Evolutionary conservation across 2,113 vertebrate genomes (phyloP).

Genomic region (Chlamydotis undulata): DNA sequence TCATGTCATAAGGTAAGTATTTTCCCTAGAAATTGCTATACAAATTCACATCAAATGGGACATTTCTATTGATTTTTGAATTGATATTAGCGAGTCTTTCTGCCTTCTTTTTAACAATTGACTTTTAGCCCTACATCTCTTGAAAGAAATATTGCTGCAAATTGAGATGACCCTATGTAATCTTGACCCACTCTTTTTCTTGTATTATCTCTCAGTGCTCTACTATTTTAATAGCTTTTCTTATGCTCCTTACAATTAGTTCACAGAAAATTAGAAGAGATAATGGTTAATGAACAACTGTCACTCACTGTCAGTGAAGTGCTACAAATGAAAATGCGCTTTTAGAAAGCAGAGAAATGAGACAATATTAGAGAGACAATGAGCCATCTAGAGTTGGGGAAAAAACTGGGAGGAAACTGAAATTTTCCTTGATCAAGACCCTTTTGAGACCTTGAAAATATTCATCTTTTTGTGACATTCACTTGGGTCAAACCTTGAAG

Average conservation of each 20-base stretch:
- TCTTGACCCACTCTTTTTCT: neutral
- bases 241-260: constrained; percentile 13
- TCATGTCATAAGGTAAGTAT: constrained; percentile 46
- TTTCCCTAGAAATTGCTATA: constrained; percentile 34
- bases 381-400: fast-evolving
- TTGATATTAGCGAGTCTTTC: constrained; percentile 38
- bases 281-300: constrained; percentile 45
- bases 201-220: neutral
- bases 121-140: constrained; percentile 7
- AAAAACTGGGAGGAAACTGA: neutral
- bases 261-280: constrained; percentile 50
- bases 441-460: neutral
- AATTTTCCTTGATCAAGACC: neutral
- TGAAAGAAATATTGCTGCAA: constrained; percentile 22
- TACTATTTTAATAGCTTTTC: neutral
- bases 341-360: constrained; percentile 14
- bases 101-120: constrained; percentile 43
- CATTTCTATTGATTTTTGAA: constrained; percentile 60
- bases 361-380: neutral
- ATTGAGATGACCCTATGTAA: neutral
- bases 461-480: neutral
- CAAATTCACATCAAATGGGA: neutral
- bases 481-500: neutral
- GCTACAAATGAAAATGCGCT: neutral
- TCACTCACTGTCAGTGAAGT: constrained; percentile 19